Base-by-base conservation (phyloP, 2,113 vertebrate genomes). In the Dicaeum eximium region DNA sequence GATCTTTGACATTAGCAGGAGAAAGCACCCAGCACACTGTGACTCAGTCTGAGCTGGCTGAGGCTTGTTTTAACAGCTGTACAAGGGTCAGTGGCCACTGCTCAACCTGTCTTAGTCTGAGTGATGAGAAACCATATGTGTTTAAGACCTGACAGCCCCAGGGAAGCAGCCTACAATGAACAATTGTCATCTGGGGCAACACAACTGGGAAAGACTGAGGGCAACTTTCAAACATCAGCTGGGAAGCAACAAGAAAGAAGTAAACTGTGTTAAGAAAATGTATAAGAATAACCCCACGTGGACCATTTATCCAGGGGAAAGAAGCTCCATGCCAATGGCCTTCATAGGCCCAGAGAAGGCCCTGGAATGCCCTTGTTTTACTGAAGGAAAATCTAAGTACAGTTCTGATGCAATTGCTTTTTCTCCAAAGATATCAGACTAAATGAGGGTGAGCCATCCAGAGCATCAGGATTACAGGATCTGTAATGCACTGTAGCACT, bases 101-200 rank as follows among this genome's bases (percentile, higher is more conserved):
- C 62, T 53, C 6, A 6, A 47, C 10, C 45, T 58, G 31, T 37
- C 88, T 48, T 15, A 53, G 11, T 40, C 15, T 60, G 22, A 81
- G 16, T 11, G 17, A 35, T 23, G 7, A 22, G 25, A 85, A 90
- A 85, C 6, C 0, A 0, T 22, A 7, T 9, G 13, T n/a, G 17
- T 35, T 37, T 57, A 56, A 74, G 42, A n/a, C 21, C 22, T 22
- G 33, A 58, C 15, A 60, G 53, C 30, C 40, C 17, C 30, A 47
- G 33, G 38, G 27, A 50, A 37, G 2, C n/a, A 45, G 5, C 8
- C 23, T 64, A 21, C 47, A 23, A 54, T 24, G 66, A 58, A 37
- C 11, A 92, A 50, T 31, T 54, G 16, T 28, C 28, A 57, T 60
- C 40, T 38, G 13, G 15, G 14, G 13, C 31, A 60, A 17, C 35